Base-by-base conservation (phyloP, 2,888 invertebrate genomes). In the Rugalucina vietnamica region DNA sequence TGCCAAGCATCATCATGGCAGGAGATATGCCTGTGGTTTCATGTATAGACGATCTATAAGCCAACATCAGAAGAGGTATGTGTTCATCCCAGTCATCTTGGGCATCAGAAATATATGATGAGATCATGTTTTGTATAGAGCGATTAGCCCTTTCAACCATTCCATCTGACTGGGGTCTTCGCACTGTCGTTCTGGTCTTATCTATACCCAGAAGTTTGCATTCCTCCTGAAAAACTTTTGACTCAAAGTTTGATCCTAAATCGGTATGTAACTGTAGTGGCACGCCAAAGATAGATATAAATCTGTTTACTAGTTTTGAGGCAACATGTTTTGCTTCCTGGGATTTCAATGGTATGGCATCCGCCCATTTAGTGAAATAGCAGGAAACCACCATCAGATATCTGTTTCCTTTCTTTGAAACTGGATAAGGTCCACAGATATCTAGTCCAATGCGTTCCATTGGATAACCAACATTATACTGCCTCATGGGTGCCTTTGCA, bases 141-240 rank as follows among this genome's bases (percentile, higher is more conserved):
- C 60, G 32, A 32, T 82, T 84, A 3, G 60, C 65, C 1, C 82
- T 18, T 36, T 89, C 88, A 0, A 77, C 85, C 43, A 83, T 27
- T 10, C 86, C 88, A 43, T 87, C 82, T 27, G 79, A 76, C 27
- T 81, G 83, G 32, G 85, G 88, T 36, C 79, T 60, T n/a, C 69
- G 74, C 14, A 82, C 74, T n/a, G 86, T 80, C 0, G 89, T 88
- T 43, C 83, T 77, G 1, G 88, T 86, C 37, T 88, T 87, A 14
- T 82, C 70, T 24, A 72, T 76, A 0, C 75, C 81, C 24, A 88
- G 29, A 18, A 86, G n/a, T 43, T 72, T 29, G 70, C 86, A 88
- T 69, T 87, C 43, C 37, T 89, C 88, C 14, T 71, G 14, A 73
- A 88, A 87, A 14, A 87, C 12, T 5, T 70, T 21, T 14, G 79